phyloP scores from a whole-genome alignment of 1,140 invertebrate species.

The Uloborus diversus region DNA sequence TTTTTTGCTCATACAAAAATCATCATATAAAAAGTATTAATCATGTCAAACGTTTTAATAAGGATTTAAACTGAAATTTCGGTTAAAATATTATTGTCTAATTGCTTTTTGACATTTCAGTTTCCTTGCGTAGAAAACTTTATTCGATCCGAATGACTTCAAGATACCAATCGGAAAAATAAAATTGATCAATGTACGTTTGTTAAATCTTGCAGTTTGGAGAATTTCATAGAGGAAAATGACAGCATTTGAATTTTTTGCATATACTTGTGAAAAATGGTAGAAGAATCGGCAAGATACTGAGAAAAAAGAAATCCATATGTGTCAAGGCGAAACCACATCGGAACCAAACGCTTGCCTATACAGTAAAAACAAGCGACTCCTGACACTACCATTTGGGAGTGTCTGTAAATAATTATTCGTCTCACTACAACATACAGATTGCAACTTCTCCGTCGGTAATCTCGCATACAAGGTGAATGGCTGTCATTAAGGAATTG shows the following conservation, averaged over 20 bases:
- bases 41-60: too few species aligned
- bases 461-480: conserved; percentile 20
- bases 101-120: too few species aligned
- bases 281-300: neutral
- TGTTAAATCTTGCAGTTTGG: neutral
- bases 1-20: too few species aligned
- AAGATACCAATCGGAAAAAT: neutral
- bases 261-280: conserved; percentile 1
- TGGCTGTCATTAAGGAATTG: conserved; percentile 28
- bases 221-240: neutral
- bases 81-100: too few species aligned
- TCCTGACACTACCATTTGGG: conserved; percentile 27
- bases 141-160: neutral
- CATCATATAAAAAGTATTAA: too few species aligned
- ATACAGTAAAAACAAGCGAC: neutral
- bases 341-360: neutral
- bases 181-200: neutral
- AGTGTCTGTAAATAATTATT: conserved; percentile 15
- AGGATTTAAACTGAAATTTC: too few species aligned
- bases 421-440: conserved; percentile 4
- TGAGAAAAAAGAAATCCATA: conserved; percentile 16
- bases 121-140: neutral
- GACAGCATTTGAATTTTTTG: neutral
- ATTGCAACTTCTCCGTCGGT: conserved; percentile 13
- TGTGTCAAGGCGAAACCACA: conserved; percentile 10